Evolutionary conservation across 2,888 invertebrate species (phyloP), one percentile per base, ranked within the genome.

Genomic region (Biston stratarius): DNA sequence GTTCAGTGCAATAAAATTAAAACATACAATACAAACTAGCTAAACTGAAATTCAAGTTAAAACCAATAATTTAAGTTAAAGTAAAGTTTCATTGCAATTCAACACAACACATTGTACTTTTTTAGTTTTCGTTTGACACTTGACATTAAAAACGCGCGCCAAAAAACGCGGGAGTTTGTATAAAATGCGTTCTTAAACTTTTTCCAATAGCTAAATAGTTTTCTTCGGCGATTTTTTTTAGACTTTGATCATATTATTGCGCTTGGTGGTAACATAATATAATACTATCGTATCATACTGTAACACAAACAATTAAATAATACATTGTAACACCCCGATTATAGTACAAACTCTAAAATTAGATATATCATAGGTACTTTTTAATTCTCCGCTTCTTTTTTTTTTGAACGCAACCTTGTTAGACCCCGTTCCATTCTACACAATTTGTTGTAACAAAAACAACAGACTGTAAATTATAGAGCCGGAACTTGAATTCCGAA

Each of bases 81-180:
- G 69, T 78, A 75, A 80, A 77, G 77, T 77, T 67, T 72, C 76
- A 81, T 74, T 67, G 69, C 69, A 75, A 77, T 74, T 69, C 70
- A 75, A 77, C 74, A 71, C 55, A 70, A 76, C 80, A 82, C 80
- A 79, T 77, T 83, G 79, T 82, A 82, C 81, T 84, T 83, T 73
- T 62, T 1, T 48, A 56, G 56, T 52, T 53, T 55, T 70, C 68
- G 68, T 52, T 52, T 38, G 52, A 52, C 49, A 51, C 5, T 71
- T 84, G 48, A 51, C 36, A n/a, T 51, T 64, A 49, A 68, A 64
- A 71, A 60, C n/a, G 56, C 60, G 42, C 51, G 61, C 57, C 66
- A 71, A 88, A n/a, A 89, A 90, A 83, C 88, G 90, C 90, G 90
- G 90, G 90, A 90, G 81, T 81, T 83, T 68, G 33, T 5, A 57